These are phyloP conservation scores for Porphyrio hochstetteri DNA, from an alignment of 2,113 vertebrate species.

Conservation along the genomic window DNA sequence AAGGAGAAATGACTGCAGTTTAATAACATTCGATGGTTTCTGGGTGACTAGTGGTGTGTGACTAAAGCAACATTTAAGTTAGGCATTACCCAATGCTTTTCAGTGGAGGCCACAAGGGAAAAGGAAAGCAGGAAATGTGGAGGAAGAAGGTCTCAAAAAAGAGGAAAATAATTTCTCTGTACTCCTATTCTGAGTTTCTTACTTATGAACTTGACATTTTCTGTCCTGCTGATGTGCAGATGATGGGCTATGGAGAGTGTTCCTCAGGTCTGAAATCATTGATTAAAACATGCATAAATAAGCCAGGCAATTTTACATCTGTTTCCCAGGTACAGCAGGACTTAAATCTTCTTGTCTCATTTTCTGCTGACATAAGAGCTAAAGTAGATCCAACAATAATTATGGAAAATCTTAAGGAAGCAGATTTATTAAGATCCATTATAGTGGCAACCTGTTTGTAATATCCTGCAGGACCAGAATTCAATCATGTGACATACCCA, in stretches of 20 bases:
- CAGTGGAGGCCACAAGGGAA: neutral
- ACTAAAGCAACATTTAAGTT: slow-evolving; percentile 64
- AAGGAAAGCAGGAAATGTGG: slow-evolving; percentile 15
- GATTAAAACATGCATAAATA: slow-evolving; percentile 16
- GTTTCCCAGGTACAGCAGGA: slow-evolving; percentile 4
- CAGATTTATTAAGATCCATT: slow-evolving; percentile 47
- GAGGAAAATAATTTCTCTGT: neutral
- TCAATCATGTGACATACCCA: neutral
- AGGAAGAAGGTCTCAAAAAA: slow-evolving; percentile 16
- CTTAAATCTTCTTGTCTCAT: slow-evolving; percentile 40
- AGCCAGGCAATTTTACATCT: neutral
- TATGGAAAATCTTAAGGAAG: slow-evolving; percentile 53
- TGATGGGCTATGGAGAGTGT: neutral
- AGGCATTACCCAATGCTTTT: slow-evolving; percentile 15
- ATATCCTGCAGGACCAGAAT: neutral
- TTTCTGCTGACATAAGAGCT: slow-evolving; percentile 50
- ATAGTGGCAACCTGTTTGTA: neutral
- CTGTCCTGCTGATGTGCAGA: neutral
- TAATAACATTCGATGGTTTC: slow-evolving; percentile 64
- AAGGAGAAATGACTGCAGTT: slow-evolving; percentile 49
- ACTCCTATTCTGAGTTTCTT: neutral
- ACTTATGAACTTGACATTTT: neutral
- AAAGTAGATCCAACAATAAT: slow-evolving; percentile 53
- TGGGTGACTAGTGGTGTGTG: slow-evolving; percentile 62
- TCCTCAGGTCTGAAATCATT: neutral